Evolutionary conservation across 2,888 invertebrate species (phyloP).

Genomic region (Cosmorhoe ocellata): DNA sequence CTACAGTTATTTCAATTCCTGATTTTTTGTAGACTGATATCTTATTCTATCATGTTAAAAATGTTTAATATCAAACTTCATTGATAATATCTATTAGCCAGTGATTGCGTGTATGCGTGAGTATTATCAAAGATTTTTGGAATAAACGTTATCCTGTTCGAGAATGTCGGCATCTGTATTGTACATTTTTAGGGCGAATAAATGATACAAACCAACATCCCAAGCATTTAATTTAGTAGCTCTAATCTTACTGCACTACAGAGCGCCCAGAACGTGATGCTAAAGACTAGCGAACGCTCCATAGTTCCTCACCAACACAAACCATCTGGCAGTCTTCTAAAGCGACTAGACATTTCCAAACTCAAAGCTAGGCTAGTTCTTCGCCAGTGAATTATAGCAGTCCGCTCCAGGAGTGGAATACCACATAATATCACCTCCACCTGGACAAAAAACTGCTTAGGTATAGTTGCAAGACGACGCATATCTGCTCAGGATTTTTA

Average conservation of each 20-base stretch:
- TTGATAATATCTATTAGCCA: conserved; percentile 70
- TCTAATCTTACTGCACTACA: conserved; percentile 23
- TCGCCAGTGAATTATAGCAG: too few species aligned
- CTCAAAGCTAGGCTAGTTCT: too few species aligned
- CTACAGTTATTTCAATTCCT: conserved; percentile 77
- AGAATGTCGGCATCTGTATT: conserved; percentile 77
- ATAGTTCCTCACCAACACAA: too few species aligned
- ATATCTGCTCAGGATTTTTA: too few species aligned
- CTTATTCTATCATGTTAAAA: conserved; percentile 64
- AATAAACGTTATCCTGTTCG: conserved; percentile 59
- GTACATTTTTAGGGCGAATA: conserved; percentile 81
- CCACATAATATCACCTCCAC: too few species aligned
- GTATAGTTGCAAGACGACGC: too few species aligned
- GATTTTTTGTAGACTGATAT: conserved; percentile 72
- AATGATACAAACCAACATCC: conserved; percentile 69
- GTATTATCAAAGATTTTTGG: conserved; percentile 69
- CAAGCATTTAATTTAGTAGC: conserved; percentile 43
- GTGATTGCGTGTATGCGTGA: conserved; percentile 70
- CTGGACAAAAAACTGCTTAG: too few species aligned
- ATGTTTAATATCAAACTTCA: conserved; percentile 56
- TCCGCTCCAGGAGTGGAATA: too few species aligned
- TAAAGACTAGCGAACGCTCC: too few species aligned
- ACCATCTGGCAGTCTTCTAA: too few species aligned
- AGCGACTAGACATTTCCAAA: too few species aligned
- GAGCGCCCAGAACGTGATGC: too few species aligned